Base-by-base conservation (phyloP, 2,888 invertebrate species). In the Andrena haemorrhoa region DNA sequence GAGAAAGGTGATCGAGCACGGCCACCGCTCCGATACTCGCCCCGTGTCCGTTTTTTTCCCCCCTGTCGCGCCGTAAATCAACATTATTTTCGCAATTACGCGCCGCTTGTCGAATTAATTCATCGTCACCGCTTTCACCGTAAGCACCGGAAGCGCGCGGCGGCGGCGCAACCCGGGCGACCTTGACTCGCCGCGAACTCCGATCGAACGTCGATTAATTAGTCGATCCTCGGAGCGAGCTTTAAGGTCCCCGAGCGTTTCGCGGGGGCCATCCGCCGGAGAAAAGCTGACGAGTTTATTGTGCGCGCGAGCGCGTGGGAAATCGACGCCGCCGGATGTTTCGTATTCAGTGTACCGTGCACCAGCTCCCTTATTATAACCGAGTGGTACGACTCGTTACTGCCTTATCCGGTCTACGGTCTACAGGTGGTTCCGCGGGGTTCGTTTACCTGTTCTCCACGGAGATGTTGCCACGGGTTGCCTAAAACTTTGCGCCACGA, bases 321-420 rank as follows among this genome's bases (percentile, higher is more conserved):
- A 86, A 82, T 70, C 16, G 66, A 75, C 72, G 68, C 41, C 75
- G 49, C 74, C 79, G 84, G 84, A 86, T 79, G 82, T 79, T 85
- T 82, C 83, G 81, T 86, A 89, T 83, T 86, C 89, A 89, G 58
- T 83, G 79, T 88, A 87, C 72, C 89, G 86, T 89, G 88, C 84
- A 80, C 79, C 71, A 31, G 77, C 75, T 78, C 84, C 82, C 86
- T 87, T 89, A 87, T 89, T 89, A 90, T 83, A 82, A 87, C 72
- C 68, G 72, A 58, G 83, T 61, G 73, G 49, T 49, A 74, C 84
- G 73, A 64, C 71, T 77, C 63, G 82, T 81, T 69, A 70, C 61
- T 74, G 41, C 81, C 79, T 87, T 85, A 87, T 81, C 86, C 87
- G 83, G 86, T 80, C 53, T 47, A 47, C 51, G 49, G 56, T 69